These are phyloP conservation scores for Psophia crepitans DNA, from an alignment of 2,113 vertebrate species.

Conservation along the genomic window DNA sequence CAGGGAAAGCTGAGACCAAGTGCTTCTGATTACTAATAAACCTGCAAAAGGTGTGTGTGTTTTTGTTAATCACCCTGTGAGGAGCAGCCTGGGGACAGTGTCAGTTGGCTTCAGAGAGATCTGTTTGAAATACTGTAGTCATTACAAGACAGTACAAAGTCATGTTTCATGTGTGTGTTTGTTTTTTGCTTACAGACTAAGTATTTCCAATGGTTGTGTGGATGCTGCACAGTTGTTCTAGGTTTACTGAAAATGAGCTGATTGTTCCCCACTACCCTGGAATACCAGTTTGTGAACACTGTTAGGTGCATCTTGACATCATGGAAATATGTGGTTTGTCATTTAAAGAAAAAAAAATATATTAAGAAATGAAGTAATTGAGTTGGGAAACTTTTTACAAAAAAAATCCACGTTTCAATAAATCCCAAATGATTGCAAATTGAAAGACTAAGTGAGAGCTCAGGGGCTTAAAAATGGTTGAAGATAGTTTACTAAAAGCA, in stretches of 20 bases:
- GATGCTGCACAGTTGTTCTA: background rate
- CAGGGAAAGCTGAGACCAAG: background rate
- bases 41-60: background rate
- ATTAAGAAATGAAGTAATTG: background rate
- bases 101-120: background rate
- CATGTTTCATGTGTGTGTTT: background rate
- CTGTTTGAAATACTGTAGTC: background rate
- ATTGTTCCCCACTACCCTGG: background rate
- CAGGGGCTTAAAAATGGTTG: background rate
- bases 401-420: background rate
- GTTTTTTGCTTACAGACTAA: background rate
- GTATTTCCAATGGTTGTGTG: background rate
- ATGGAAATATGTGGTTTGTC: background rate
- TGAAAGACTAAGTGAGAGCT: background rate
- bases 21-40: background rate
- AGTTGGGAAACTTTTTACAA: background rate
- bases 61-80: background rate
- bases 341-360: background rate
- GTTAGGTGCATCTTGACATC: background rate
- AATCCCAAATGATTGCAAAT: background rate
- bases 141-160: background rate
- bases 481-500: background rate
- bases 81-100: background rate
- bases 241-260: background rate
- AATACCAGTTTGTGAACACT: background rate